A percentile compares a stretch with the other conserved stretches of the same genome.
Evolutionary conservation across 2,888 invertebrate species (phyloP).

Genomic region (Poecilus cupreus): DNA sequence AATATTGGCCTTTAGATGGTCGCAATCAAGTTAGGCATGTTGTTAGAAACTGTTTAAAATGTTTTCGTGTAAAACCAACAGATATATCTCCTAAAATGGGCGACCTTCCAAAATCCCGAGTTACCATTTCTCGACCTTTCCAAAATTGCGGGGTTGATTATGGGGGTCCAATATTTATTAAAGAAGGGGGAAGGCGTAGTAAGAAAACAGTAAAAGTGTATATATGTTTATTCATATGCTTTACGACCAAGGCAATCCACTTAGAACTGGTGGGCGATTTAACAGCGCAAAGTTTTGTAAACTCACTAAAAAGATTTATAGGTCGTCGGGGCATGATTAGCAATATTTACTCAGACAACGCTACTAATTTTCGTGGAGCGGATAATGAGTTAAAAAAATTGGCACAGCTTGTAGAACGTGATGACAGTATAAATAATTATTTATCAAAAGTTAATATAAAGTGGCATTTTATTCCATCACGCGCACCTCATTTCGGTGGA

Average conservation of each 20-base stretch:
- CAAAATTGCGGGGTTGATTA: neutral
- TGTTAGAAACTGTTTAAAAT: neutral
- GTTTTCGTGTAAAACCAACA: neutral
- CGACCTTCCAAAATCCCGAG: neutral
- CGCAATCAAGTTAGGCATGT: neutral
- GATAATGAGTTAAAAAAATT: neutral
- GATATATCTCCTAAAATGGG: neutral
- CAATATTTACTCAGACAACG: neutral
- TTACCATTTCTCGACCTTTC: neutral
- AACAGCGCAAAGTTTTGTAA: neutral
- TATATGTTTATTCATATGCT: neutral
- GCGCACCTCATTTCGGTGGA: constrained; percentile 61
- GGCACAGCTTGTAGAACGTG: neutral
- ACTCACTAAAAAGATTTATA: neutral
- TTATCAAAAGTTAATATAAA: neutral
- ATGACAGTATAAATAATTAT: neutral
- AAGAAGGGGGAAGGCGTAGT: neutral
- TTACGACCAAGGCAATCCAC: neutral
- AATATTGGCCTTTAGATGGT: neutral
- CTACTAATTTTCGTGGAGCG: neutral
- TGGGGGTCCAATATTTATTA: neutral
- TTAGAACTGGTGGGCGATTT: neutral
- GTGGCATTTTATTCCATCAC: neutral
- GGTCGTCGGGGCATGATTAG: neutral
- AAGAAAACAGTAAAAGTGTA: neutral